Evolutionary conservation across 2,113 vertebrate genomes (phyloP).

Genomic region (Ceyx melanurus): DNA sequence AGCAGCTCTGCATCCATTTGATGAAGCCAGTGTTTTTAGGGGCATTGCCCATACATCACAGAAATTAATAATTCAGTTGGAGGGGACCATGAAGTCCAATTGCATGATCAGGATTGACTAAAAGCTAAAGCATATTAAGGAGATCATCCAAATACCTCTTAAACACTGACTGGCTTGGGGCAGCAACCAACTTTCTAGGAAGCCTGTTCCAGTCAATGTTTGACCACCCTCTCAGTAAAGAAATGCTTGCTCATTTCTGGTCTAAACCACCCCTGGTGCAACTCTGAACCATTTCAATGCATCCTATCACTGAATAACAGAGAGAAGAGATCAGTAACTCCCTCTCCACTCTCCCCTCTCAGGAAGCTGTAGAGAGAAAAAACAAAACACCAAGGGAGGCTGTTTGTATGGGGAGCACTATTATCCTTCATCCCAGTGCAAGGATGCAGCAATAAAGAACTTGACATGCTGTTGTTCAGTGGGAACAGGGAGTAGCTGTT

Average conservation of each 20-base stretch:
- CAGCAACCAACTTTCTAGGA: not conserved
- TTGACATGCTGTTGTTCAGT: not conserved
- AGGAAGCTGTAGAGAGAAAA: not conserved
- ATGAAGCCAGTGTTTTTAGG: not conserved
- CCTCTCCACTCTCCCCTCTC: not conserved
- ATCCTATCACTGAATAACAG: not conserved
- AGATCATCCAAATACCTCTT: not conserved
- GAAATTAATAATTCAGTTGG: not conserved
- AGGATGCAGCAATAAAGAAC: not conserved
- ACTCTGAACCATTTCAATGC: not conserved
- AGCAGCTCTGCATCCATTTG: not conserved
- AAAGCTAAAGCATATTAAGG: not conserved
- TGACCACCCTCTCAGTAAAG: not conserved
- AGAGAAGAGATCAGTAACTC: not conserved
- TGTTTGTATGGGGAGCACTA: not conserved
- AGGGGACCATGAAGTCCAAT: not conserved
- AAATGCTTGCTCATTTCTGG: not conserved
- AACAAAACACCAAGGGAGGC: not conserved
- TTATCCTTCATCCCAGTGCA: not conserved
- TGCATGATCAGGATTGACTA: not conserved
- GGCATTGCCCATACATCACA: not conserved
- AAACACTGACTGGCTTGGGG: not conserved
- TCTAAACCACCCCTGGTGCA: not conserved
- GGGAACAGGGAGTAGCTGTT: not conserved
- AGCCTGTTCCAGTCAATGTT: not conserved